Percentiles rank a stretch among this genome's conserved stretches.
These are phyloP conservation scores for Tragulus kanchil DNA, from an alignment of 2,113 vertebrate genomes.

Conservation along the genomic window DNA sequence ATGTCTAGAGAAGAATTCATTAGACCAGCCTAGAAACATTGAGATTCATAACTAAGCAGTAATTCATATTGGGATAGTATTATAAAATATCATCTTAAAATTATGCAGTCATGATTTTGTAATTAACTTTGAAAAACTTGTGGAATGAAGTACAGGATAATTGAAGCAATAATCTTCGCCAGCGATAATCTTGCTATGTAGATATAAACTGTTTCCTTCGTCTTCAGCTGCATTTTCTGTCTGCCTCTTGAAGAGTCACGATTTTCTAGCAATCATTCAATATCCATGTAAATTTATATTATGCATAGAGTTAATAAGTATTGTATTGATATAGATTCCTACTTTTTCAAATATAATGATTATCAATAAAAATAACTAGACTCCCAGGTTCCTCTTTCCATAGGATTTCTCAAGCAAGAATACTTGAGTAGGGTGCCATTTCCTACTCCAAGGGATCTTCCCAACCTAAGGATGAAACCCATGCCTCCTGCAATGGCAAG, in stretches of 20 bases:
- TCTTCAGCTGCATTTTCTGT: neutral
- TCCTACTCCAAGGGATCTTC: neutral
- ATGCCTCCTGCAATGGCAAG: neutral
- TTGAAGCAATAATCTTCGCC: neutral
- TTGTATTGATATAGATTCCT: neutral
- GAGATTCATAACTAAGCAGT: conserved; percentile 10
- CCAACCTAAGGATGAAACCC: neutral
- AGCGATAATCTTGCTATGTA: neutral
- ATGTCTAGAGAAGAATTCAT: conserved; percentile 59
- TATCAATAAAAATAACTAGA: neutral
- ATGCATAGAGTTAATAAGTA: neutral
- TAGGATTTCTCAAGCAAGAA: neutral
- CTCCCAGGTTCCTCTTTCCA: neutral
- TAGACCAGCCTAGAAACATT: conserved; percentile 6
- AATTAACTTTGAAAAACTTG: conserved; percentile 48
- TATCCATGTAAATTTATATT: neutral
- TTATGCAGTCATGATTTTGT: neutral
- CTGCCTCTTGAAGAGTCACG: neutral
- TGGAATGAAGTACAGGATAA: neutral
- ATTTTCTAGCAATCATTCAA: neutral
- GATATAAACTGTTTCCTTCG: neutral
- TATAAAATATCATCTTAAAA: neutral
- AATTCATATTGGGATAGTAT: neutral
- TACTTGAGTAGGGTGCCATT: neutral
- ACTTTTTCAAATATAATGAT: neutral